Percentiles rank a stretch among this genome's conserved stretches.
Evolutionary conservation across 2,113 vertebrate genomes (phyloP).

Genomic region (Hylia prasina): DNA sequence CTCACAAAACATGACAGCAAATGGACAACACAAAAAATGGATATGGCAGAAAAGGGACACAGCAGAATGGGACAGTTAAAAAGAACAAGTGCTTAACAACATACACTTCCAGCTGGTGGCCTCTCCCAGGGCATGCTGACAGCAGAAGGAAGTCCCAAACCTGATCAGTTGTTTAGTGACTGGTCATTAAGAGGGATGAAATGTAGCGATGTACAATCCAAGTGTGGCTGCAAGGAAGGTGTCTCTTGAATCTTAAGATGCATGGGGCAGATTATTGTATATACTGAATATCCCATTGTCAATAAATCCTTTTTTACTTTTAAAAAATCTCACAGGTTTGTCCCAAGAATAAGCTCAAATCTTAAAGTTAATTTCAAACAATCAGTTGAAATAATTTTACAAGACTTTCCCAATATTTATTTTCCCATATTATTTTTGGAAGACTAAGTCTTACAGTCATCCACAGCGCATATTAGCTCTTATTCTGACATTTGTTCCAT

Average conservation of each 20-base stretch:
- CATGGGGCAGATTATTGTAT: neutral
- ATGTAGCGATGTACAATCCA: fast-evolving
- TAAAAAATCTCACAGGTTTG: neutral
- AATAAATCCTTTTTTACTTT: neutral
- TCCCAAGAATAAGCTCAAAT: neutral
- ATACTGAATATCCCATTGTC: neutral
- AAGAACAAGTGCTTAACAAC: neutral
- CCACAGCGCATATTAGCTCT: neutral
- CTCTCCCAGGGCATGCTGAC: neutral
- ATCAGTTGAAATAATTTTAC: neutral
- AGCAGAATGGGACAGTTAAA: neutral
- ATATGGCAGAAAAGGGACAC: neutral
- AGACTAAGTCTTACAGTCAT: neutral
- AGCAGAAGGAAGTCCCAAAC: neutral
- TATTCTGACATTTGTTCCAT: neutral
- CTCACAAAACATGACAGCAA: neutral
- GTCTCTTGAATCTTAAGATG: neutral
- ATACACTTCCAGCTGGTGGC: neutral
- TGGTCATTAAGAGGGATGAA: neutral
- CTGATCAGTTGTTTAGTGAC: neutral
- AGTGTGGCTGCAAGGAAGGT: neutral
- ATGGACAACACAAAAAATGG: neutral
- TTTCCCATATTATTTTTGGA: neutral
- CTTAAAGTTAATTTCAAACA: neutral
- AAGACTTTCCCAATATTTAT: neutral